phyloP scores from a whole-genome alignment of 1,140 invertebrate species.

The Hermatobates lingyangjiaoensis region DNA sequence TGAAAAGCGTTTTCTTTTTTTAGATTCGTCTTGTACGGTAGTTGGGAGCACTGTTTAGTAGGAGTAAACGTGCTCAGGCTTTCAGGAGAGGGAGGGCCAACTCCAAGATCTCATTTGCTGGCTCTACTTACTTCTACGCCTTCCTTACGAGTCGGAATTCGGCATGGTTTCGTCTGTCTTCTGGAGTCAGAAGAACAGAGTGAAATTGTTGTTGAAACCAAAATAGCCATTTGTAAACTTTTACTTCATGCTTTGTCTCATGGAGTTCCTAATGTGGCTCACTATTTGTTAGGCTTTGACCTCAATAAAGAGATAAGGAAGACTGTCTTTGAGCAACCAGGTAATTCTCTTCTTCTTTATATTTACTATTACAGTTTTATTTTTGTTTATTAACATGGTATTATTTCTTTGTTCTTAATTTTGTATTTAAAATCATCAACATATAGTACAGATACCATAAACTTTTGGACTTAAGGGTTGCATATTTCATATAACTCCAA shows the following conservation, averaged over 20 bases:
- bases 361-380: too few species aligned
- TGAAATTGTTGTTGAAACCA: slow-evolving; percentile 26
- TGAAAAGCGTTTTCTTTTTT: too few species aligned
- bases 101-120: slow-evolving; percentile 46
- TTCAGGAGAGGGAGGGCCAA: slow-evolving; percentile 24
- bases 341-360: slow-evolving; percentile 19
- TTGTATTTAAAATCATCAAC: too few species aligned
- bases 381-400: background rate
- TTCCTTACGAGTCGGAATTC: slow-evolving; percentile 31
- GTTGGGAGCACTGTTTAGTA: background rate
- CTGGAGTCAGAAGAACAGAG: slow-evolving; percentile 46
- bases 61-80: background rate
- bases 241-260: slow-evolving; percentile 54
- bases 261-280: slow-evolving; percentile 63
- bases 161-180: slow-evolving; percentile 76
- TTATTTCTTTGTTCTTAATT: too few species aligned
- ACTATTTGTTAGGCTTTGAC: slow-evolving; percentile 77
- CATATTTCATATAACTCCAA: too few species aligned
- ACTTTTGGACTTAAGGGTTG: too few species aligned
- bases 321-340: slow-evolving; percentile 47
- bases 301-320: slow-evolving; percentile 42
- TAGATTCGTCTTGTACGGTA: background rate
- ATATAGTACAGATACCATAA: too few species aligned
- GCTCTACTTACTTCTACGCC: slow-evolving; percentile 44
- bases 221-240: slow-evolving; percentile 47